phyloP scores from a whole-genome alignment of 1,140 invertebrate species.

The Drosophila bocki region DNA sequence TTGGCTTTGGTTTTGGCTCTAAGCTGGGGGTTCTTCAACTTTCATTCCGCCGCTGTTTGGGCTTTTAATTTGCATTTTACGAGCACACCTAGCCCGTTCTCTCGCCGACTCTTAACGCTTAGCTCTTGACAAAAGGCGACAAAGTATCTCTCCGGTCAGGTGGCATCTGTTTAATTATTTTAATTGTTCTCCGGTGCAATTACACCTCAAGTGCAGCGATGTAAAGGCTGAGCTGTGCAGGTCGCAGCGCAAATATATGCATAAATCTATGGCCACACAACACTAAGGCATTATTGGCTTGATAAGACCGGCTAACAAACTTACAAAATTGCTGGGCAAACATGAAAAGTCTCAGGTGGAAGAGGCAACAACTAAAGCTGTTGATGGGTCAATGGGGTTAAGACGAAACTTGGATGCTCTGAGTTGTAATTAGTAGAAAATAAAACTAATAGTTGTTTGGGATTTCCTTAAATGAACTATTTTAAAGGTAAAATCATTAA shows the following conservation, averaged over 20 bases:
- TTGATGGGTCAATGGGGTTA: conserved; percentile 8
- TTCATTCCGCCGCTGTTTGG: conserved; percentile 63
- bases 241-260: conserved; percentile 30
- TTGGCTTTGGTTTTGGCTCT: conserved; percentile 49
- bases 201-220: background rate
- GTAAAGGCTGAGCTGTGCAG: conserved; percentile 8
- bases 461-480: too few relatives aligned
- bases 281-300: conserved; percentile 1
- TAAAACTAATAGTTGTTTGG: background rate
- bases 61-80: conserved; percentile 79
- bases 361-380: conserved; percentile 24
- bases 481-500: too few relatives aligned
- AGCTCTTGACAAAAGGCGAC: conserved; percentile 28
- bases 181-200: conserved; percentile 8
- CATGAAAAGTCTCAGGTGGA: conserved; percentile 14
- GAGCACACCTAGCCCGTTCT: conserved; percentile 34
- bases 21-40: conserved; percentile 65
- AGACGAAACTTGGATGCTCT: conserved; percentile 4
- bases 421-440: background rate
- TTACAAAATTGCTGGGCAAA: conserved; percentile 35
- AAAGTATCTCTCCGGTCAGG: background rate
- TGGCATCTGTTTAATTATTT: conserved; percentile 27
- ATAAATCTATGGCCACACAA: conserved; percentile 12
- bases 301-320: conserved; percentile 30
- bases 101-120: conserved; percentile 24